phyloP scores from a whole-genome alignment of 2,113 vertebrate genomes.

The Pterophyllum scalare region DNA sequence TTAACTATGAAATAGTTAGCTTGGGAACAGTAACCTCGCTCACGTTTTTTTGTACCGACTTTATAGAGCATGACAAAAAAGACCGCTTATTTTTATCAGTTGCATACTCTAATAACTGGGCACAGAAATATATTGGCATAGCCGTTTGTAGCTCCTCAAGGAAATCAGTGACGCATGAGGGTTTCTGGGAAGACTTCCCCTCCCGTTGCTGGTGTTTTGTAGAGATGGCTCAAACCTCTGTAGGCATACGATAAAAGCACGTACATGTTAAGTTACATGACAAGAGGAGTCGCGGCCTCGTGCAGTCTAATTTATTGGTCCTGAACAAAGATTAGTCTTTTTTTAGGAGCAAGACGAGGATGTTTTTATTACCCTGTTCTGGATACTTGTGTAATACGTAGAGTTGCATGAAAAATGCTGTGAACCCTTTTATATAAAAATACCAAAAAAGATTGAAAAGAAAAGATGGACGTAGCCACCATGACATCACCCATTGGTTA shows the following conservation, averaged over 20 bases:
- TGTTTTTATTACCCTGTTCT: neutral
- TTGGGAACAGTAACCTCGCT: conserved; percentile 17
- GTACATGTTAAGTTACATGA: neutral
- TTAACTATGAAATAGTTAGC: conserved; percentile 10
- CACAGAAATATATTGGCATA: conserved; percentile 5
- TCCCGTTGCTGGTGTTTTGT: neutral
- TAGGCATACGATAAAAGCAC: neutral
- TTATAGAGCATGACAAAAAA: conserved; percentile 39
- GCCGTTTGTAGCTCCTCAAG: conserved; percentile 44
- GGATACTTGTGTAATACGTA: neutral
- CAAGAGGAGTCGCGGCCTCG: neutral
- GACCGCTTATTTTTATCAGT: neutral
- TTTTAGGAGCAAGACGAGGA: neutral
- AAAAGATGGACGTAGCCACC: too few species aligned
- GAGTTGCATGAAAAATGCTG: too few species aligned
- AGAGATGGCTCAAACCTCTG: neutral
- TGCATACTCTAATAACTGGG: conserved; percentile 14
- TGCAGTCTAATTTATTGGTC: neutral
- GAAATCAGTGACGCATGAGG: conserved; percentile 16
- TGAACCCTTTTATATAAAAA: neutral
- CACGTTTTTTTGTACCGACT: conserved; percentile 10
- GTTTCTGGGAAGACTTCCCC: conserved; percentile 44
- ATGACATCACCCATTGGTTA: neutral
- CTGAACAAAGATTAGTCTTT: neutral
- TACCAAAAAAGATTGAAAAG: neutral